Evolutionary conservation across 1,140 invertebrate species (phyloP).

Genomic region (Tetramorium simillimum): DNA sequence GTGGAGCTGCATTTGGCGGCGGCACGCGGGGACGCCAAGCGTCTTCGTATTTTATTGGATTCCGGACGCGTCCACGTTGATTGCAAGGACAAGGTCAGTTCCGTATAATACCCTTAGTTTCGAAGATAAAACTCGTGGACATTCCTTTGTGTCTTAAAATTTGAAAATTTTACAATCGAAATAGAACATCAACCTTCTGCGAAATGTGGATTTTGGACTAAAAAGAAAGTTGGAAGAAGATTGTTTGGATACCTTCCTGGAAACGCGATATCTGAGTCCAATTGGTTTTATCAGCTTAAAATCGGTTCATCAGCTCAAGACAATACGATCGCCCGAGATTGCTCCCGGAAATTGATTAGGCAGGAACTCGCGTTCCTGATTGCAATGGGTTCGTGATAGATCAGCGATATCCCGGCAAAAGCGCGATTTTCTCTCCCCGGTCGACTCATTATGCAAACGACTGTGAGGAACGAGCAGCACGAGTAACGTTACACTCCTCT

Average conservation of each 20-base stretch:
- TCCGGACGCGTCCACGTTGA: constrained; percentile 97
- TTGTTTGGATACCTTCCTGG: not conserved
- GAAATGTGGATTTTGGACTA: no score
- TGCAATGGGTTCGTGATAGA: not conserved
- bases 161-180: not conserved
- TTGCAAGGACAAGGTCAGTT: constrained; percentile 94
- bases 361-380: not conserved
- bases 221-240: not conserved
- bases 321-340: not conserved
- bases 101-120: not conserved
- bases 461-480: constrained; percentile 19
- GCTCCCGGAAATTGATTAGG: not conserved
- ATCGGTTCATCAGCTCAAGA: not conserved
- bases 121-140: not conserved
- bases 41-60: constrained; percentile 92
- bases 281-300: not conserved
- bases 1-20: constrained; percentile 96
- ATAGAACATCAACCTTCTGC: not conserved
- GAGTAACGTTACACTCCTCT: constrained; percentile 43
- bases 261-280: not conserved
- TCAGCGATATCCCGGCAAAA: not conserved
- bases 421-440: constrained; percentile 36
- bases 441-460: constrained; percentile 60
- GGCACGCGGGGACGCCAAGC: constrained; percentile 92
- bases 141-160: not conserved